Percentiles rank a stretch among this genome's conserved stretches.
Evolutionary conservation across 2,888 invertebrate species (phyloP).

Genomic region (Acronicta aceris): DNA sequence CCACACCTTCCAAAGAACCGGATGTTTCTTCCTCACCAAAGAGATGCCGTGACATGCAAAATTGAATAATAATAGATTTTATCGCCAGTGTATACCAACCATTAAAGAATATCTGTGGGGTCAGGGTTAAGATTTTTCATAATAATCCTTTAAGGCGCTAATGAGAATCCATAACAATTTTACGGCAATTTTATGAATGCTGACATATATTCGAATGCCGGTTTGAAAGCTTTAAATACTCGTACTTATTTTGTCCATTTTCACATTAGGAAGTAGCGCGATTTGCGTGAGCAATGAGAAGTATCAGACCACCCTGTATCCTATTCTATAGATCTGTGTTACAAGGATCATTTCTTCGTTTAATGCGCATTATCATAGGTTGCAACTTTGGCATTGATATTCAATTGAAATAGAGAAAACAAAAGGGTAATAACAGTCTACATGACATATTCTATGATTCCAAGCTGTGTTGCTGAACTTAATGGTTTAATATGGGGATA

Average conservation of each 20-base stretch:
- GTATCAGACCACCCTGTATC: constrained; percentile 30
- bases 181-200: constrained; percentile 21
- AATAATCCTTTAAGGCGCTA: constrained; percentile 4
- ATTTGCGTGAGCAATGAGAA: constrained; percentile 31
- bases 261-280: background rate
- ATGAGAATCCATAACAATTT: constrained; percentile 22
- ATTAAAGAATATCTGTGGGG: too few species aligned
- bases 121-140: constrained; percentile 7
- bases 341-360: constrained; percentile 6
- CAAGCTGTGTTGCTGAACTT: too few species aligned
- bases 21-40: too few species aligned
- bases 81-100: too few species aligned
- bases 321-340: constrained; percentile 2
- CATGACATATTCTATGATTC: background rate
- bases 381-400: background rate
- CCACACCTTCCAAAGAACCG: too few species aligned
- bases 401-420: constrained; percentile 4
- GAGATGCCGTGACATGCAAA: too few species aligned
- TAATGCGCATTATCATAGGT: constrained; percentile 8
- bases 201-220: constrained; percentile 2
- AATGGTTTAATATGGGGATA: too few species aligned
- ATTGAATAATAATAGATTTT: too few species aligned
- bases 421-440: constrained; percentile 3
- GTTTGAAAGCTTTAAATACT: constrained; percentile 15
- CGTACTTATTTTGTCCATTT: constrained; percentile 19